phyloP scores from a whole-genome alignment of 1,140 invertebrate genomes.

The Chelonus insularis region DNA sequence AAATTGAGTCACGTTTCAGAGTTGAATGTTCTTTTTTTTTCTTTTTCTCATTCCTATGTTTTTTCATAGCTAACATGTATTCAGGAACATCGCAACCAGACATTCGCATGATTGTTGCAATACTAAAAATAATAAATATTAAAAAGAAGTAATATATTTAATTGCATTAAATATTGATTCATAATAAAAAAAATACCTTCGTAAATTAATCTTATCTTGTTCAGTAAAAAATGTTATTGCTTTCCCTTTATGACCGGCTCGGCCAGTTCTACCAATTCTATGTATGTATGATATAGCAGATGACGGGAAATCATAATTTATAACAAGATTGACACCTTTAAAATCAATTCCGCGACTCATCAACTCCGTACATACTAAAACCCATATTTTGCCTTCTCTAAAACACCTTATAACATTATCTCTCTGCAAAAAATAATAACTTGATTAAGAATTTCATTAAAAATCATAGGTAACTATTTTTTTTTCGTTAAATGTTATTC shows the following conservation, averaged over 20 bases:
- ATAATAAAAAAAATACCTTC: slow-evolving; percentile 65
- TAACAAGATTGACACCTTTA: slow-evolving; percentile 93
- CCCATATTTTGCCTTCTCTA: slow-evolving; percentile 90
- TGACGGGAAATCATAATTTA: slow-evolving; percentile 97
- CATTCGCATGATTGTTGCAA: slow-evolving; percentile 82
- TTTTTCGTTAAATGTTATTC: too few relatives aligned
- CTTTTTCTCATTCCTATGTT: slow-evolving; percentile 68
- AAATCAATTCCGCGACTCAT: slow-evolving; percentile 98
- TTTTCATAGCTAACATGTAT: slow-evolving; percentile 84
- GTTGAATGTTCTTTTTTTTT: slow-evolving; percentile 65
- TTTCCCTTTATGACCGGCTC: slow-evolving; percentile 84
- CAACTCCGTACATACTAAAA: slow-evolving; percentile 95
- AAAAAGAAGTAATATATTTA: slow-evolving; percentile 1
- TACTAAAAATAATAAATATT: slow-evolving; percentile 63
- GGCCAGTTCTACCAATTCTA: slow-evolving; percentile 86
- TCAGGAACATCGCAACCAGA: slow-evolving; percentile 89
- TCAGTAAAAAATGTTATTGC: slow-evolving; percentile 96
- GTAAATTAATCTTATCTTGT: slow-evolving; percentile 79
- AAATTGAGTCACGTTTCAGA: slow-evolving; percentile 67
- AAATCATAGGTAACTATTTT: too few relatives aligned
- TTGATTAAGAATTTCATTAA: not conserved
- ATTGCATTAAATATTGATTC: slow-evolving; percentile 20
- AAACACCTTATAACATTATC: slow-evolving; percentile 90
- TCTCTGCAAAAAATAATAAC: slow-evolving; percentile 63
- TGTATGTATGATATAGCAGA: slow-evolving; percentile 94